Evolutionary conservation across 1,140 invertebrate species (phyloP).

Genomic region (Plutomurus gul): DNA sequence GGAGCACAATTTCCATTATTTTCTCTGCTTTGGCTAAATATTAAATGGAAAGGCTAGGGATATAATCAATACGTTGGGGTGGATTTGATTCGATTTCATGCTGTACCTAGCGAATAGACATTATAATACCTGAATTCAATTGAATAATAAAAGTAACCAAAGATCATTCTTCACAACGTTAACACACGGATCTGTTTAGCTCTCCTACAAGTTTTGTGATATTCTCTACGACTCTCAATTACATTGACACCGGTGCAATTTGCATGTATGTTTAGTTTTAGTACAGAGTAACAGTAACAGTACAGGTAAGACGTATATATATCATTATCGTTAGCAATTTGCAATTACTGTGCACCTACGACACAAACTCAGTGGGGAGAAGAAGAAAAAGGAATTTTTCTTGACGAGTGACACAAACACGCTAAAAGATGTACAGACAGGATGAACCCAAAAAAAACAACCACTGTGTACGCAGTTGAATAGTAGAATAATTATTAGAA

Average conservation of each 20-base stretch:
- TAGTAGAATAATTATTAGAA: too few relatives aligned
- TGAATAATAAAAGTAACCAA: constrained; percentile 30
- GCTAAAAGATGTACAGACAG: too few relatives aligned
- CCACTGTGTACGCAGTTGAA: too few relatives aligned
- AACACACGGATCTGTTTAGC: constrained; percentile 25
- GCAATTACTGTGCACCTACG: constrained; percentile 25
- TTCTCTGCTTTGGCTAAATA: constrained; percentile 24
- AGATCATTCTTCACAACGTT: constrained; percentile 29
- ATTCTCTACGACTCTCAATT: constrained; percentile 27
- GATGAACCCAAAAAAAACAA: too few relatives aligned
- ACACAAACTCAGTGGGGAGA: neutral
- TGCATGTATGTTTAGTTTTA: neutral
- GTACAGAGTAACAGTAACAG: constrained; percentile 17
- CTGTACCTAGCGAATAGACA: constrained; percentile 17
- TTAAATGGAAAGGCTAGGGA: constrained; percentile 28
- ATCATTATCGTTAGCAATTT: constrained; percentile 12
- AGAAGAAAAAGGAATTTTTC: constrained; percentile 2
- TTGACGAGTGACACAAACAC: too few relatives aligned
- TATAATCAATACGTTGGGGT: constrained; percentile 21
- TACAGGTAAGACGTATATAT: constrained; percentile 26
- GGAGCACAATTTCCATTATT: neutral
- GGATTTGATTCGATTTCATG: too few relatives aligned
- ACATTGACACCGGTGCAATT: constrained; percentile 28
- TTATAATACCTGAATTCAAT: constrained; percentile 25
- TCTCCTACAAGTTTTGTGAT: constrained; percentile 19